Conservation (phyloP, 2,113 vertebrate genomes). For the Pycnonotus jocosus region DNA sequence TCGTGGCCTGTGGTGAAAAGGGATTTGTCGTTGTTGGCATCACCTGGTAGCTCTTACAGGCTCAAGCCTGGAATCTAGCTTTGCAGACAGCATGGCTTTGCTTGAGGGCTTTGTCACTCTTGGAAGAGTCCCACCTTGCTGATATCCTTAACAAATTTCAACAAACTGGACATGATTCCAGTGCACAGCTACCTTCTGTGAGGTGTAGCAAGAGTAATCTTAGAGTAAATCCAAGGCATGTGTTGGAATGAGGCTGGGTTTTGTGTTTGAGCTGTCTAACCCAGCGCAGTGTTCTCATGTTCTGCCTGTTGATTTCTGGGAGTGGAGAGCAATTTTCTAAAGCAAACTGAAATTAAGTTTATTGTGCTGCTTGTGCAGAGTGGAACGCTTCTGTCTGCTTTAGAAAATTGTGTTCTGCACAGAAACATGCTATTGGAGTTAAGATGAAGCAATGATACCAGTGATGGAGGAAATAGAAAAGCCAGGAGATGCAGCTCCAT, state of each 20-base stretch:
- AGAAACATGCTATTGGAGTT: not conserved
- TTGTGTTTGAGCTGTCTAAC: not conserved
- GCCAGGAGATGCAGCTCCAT: not conserved
- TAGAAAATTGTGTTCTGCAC: not conserved
- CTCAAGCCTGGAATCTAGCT: not conserved
- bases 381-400: not conserved
- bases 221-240: not conserved
- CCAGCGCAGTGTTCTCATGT: not conserved
- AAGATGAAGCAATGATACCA: not conserved
- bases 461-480: not conserved
- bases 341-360: not conserved
- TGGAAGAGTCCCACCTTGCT: not conserved
- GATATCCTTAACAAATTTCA: not conserved
- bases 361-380: not conserved
- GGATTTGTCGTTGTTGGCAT: not conserved
- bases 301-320: not conserved
- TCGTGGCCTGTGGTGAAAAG: not conserved
- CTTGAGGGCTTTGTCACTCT: not conserved
- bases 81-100: not conserved
- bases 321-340: not conserved
- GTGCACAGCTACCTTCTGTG: not conserved
- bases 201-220: not conserved
- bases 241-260: not conserved
- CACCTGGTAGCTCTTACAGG: not conserved
- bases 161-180: not conserved